phyloP scores from a whole-genome alignment of 2,797 vertebrate species.

The Staurois parvus region DNA sequence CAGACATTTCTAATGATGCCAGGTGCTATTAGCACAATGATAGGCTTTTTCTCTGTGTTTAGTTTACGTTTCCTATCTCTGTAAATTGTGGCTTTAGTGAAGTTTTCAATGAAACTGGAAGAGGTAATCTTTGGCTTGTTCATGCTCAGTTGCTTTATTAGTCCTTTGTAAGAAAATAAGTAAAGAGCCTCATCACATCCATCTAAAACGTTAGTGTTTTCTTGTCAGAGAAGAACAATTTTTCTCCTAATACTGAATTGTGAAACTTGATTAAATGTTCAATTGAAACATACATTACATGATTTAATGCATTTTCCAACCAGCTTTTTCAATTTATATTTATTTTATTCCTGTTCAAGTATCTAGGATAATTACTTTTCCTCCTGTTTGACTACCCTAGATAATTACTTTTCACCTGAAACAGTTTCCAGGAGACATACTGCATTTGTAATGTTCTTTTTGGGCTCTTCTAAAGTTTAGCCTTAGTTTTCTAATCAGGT shows the following conservation, averaged over 20 bases:
- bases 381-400: slow-evolving; percentile 49
- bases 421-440: slow-evolving; percentile 55
- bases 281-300: slow-evolving; percentile 62
- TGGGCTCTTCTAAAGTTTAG: slow-evolving; percentile 36
- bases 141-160: slow-evolving; percentile 8
- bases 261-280: slow-evolving; percentile 60
- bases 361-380: slow-evolving; percentile 60
- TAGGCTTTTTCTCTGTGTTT: background rate
- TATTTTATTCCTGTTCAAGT: slow-evolving; percentile 59
- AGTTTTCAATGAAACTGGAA: background rate
- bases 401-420: slow-evolving; percentile 61
- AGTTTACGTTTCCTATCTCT: background rate
- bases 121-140: slow-evolving; percentile 2
- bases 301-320: slow-evolving; percentile 62
- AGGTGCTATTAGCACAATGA: too few species aligned
- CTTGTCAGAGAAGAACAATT: slow-evolving; percentile 52
- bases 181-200: slow-evolving; percentile 22
- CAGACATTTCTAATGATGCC: too few species aligned
- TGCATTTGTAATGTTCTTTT: slow-evolving; percentile 53
- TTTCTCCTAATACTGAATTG: slow-evolving; percentile 48
- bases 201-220: slow-evolving; percentile 48
- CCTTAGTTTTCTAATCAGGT: slow-evolving; percentile 35
- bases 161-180: slow-evolving; percentile 45
- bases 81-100: slow-evolving; percentile 3
- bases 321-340: slow-evolving; percentile 59